Evolutionary conservation across 2,113 vertebrate genomes (phyloP).

Genomic region (Phalacrocorax aristotelis): DNA sequence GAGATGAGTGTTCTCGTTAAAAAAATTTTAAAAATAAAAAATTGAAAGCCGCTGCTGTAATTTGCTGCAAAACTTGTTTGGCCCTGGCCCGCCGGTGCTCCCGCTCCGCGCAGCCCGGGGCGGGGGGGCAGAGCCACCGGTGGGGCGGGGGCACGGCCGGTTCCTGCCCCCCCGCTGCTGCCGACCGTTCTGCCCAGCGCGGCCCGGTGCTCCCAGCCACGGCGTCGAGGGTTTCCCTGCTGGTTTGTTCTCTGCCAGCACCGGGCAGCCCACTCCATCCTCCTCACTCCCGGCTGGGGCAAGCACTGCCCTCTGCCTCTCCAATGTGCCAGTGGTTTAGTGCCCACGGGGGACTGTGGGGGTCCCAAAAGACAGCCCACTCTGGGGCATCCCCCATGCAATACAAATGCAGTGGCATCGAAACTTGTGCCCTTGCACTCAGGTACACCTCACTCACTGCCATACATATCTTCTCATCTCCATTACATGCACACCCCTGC

Average conservation of each 20-base stretch:
- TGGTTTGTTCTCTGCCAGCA: background rate
- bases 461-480: accelerated
- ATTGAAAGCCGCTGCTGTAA: background rate
- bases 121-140: background rate
- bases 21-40: background rate
- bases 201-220: background rate
- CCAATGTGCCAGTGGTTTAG: background rate
- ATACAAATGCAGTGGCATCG: accelerated
- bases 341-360: accelerated
- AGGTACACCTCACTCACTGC: background rate
- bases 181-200: background rate
- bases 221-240: background rate
- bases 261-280: background rate
- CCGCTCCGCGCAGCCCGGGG: accelerated
- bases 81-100: background rate
- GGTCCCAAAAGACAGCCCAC: background rate
- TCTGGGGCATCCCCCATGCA: accelerated
- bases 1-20: background rate
- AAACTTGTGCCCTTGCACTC: accelerated
- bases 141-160: accelerated
- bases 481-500: accelerated
- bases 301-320: background rate
- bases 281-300: accelerated
- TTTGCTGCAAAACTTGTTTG: background rate
- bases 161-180: background rate